Evolutionary conservation across 2,113 vertebrate genomes (phyloP).

Genomic region (Morone chrysops): DNA sequence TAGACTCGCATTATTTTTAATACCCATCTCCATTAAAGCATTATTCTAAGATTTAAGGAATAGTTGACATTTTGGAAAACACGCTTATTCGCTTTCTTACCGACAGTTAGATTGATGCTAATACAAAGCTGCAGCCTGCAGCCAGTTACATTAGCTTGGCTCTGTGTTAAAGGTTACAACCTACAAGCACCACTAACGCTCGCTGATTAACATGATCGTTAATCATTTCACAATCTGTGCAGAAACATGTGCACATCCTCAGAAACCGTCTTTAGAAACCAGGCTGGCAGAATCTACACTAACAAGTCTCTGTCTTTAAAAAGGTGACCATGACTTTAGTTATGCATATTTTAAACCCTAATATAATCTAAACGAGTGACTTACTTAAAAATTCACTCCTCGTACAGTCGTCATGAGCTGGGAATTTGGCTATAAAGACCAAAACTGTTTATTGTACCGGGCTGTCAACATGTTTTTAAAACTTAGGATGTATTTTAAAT

Average conservation of each 20-base stretch:
- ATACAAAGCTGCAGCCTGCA: not conserved
- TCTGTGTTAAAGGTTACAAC: not conserved
- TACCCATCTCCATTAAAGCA: not conserved
- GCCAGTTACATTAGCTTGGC: not conserved
- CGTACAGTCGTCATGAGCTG: too few species aligned
- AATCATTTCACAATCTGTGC: too few species aligned
- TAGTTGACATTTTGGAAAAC: not conserved
- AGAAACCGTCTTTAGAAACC: not conserved
- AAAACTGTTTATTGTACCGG: too few species aligned
- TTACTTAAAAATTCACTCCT: too few species aligned
- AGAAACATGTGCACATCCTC: not conserved
- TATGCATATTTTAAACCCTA: too few species aligned
- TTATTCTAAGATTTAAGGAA: conserved; percentile 4
- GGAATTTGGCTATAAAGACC: too few species aligned
- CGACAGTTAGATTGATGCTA: not conserved
- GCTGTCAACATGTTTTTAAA: too few species aligned
- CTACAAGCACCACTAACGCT: not conserved
- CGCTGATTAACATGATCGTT: too few species aligned
- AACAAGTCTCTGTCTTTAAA: not conserved
- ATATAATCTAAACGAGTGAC: too few species aligned
- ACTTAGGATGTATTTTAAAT: not conserved
- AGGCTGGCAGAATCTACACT: not conserved
- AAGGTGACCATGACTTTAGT: too few species aligned
- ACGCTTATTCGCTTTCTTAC: not conserved
- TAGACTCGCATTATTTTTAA: not conserved